phyloP scores from a whole-genome alignment of 37 sponge, comb jelly and placozoan species.

The Oscarella lobularis region DNA sequence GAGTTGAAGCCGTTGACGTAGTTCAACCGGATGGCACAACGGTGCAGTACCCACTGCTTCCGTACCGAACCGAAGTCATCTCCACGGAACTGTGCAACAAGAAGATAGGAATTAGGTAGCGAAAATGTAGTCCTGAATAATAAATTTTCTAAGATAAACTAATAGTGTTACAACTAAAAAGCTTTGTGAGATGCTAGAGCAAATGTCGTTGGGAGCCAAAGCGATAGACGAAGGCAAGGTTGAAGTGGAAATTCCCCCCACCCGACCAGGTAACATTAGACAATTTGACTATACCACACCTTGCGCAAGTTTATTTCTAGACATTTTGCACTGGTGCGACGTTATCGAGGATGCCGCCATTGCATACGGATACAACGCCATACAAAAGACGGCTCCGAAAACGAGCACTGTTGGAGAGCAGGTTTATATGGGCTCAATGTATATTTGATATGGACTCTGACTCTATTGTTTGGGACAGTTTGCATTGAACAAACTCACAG shows the following conservation, averaged over 20 bases:
- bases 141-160: too few species aligned
- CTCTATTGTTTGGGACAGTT: too few species aligned
- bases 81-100: too few species aligned
- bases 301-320: too few species aligned
- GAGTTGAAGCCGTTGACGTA: conserved; percentile 60
- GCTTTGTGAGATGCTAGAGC: conserved; percentile 52
- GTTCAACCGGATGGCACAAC: conserved; percentile 49
- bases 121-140: too few species aligned
- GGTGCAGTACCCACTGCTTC: conserved; percentile 48
- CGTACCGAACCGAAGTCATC: too few species aligned
- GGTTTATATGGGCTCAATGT: too few species aligned
- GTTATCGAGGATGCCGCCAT: conserved; percentile 93
- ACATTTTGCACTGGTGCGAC: conserved; percentile 89
- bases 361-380: conserved; percentile 90
- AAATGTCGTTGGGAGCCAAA: conserved; percentile 74
- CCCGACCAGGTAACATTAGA: conserved; percentile 68
- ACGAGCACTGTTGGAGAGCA: conserved; percentile 72
- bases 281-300: too few species aligned
- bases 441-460: too few species aligned
- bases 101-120: too few species aligned
- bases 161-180: conserved; percentile 30
- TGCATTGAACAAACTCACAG: conserved; percentile 88
- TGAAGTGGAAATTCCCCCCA: conserved; percentile 55
- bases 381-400: conserved; percentile 53
- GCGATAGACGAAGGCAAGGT: conserved; percentile 28